phyloP scores from a whole-genome alignment of 2,888 invertebrate species.

The Zeuzera pyrina region DNA sequence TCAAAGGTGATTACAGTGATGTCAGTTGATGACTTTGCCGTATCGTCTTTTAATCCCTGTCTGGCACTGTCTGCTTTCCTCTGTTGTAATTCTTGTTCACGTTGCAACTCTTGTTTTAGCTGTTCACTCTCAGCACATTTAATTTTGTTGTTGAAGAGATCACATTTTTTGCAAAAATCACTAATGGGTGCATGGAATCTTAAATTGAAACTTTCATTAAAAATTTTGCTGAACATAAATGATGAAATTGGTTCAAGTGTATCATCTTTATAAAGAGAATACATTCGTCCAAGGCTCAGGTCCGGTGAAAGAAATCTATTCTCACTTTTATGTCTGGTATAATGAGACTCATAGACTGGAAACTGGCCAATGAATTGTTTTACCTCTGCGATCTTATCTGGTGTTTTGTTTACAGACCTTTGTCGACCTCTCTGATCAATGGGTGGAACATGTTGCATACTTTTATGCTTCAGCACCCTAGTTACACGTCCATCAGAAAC shows the following conservation, averaged over 20 bases:
- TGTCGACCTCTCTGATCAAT: slow-evolving; percentile 8
- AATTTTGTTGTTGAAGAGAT: slow-evolving; percentile 4
- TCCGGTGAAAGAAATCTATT: slow-evolving; percentile 8
- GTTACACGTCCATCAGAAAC: slow-evolving; percentile 6
- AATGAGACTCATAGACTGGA: slow-evolving; percentile 11
- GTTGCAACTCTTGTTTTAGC: slow-evolving; percentile 1
- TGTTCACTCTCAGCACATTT: not conserved
- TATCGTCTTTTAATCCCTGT: slow-evolving; percentile 3
- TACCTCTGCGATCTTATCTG: slow-evolving; percentile 6
- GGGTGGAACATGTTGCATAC: too few relatives aligned
- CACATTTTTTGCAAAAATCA: slow-evolving; percentile 8
- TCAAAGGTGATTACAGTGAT: slow-evolving; percentile 14
- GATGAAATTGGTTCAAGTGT: slow-evolving; percentile 2
- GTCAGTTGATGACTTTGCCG: slow-evolving; percentile 4
- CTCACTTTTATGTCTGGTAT: slow-evolving; percentile 8
- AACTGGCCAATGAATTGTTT: slow-evolving; percentile 9
- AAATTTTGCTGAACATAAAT: slow-evolving; percentile 1
- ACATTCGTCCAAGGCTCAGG: slow-evolving; percentile 3
- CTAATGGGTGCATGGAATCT: slow-evolving; percentile 7
- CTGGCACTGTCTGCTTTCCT: slow-evolving; percentile 6
- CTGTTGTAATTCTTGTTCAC: slow-evolving; percentile 5
- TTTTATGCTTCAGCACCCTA: slow-evolving; percentile 6
- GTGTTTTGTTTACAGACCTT: too few relatives aligned
- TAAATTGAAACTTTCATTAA: slow-evolving; percentile 7
- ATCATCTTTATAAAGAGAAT: slow-evolving; percentile 5